Conservation (phyloP, 2,113 vertebrate species). For the Epinephelus fuscoguttatus region DNA sequence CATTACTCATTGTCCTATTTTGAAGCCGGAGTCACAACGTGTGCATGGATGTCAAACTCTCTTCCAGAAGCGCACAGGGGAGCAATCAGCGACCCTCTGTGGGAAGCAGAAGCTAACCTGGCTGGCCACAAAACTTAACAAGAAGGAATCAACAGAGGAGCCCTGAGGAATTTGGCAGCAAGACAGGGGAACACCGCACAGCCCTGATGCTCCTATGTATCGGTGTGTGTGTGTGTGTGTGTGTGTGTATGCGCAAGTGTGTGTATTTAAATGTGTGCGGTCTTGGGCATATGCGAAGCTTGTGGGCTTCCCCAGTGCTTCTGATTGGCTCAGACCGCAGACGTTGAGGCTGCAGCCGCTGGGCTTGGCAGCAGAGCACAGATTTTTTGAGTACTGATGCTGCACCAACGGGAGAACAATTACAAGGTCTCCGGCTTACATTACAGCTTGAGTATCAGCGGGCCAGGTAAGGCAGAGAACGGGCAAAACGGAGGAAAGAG, state of each 20-base stretch:
- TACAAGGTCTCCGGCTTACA: conserved; percentile 42
- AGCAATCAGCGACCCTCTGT: conserved; percentile 35
- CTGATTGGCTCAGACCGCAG: conserved; percentile 23
- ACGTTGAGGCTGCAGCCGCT: conserved; percentile 9
- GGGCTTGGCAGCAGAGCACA: conserved; percentile 35
- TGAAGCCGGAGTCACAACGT: conserved; percentile 47
- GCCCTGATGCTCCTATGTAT: neutral
- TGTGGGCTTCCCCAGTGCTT: conserved; percentile 17
- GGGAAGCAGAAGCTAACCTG: conserved; percentile 57
- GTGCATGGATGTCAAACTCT: conserved; percentile 56
- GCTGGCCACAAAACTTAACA: conserved; percentile 36
- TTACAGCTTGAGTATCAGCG: conserved; percentile 29
- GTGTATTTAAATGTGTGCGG: conserved; percentile 1
- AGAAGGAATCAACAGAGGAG: conserved; percentile 41
- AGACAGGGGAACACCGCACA: conserved; percentile 10
- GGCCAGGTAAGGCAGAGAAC: conserved; percentile 14
- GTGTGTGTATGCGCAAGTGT: neutral
- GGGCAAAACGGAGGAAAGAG: neutral
- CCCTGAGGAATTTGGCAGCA: conserved; percentile 51
- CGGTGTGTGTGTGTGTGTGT: too few relatives aligned
- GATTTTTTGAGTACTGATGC: conserved; percentile 26
- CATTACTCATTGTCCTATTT: conserved; percentile 66
- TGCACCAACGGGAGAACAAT: conserved; percentile 42
- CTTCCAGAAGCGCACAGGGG: conserved; percentile 37
- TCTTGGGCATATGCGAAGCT: conserved; percentile 25